Conservation (phyloP, 2,797 vertebrate species). For the Antennarius maculatus region DNA sequence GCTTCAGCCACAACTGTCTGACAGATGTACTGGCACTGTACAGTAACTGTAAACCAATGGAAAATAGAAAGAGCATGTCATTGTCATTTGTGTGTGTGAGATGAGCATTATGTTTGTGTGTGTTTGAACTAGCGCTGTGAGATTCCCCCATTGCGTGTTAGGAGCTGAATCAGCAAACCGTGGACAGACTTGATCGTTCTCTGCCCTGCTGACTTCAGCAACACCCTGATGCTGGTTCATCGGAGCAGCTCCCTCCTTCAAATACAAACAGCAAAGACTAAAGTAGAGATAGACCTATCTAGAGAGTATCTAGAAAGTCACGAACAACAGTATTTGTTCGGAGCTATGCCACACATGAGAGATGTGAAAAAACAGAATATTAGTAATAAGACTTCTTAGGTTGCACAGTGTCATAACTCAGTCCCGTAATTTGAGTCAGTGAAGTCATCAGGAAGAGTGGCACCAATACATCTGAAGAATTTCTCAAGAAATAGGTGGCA, state of each 20-base stretch:
- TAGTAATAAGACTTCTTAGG: background rate
- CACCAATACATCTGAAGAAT: constrained; percentile 48
- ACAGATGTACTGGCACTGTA: constrained; percentile 53
- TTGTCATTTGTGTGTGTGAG: constrained; percentile 31
- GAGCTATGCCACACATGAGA: background rate
- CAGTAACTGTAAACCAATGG: constrained; percentile 61
- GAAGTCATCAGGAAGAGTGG: constrained; percentile 39
- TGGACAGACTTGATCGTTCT: constrained; percentile 32
- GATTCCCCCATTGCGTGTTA: constrained; percentile 68
- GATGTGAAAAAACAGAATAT: constrained; percentile 1
- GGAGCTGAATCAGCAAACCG: constrained; percentile 63
- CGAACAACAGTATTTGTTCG: background rate
- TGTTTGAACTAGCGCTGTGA: constrained; percentile 58
- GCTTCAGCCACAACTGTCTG: constrained; percentile 35
- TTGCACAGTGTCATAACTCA: background rate
- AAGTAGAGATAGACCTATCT: background rate
- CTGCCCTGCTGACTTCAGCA: constrained; percentile 50
- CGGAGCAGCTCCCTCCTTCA: background rate
- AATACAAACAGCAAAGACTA: background rate
- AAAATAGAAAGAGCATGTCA: constrained; percentile 51
- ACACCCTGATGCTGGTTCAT: constrained; percentile 28
- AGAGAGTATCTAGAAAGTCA: background rate
- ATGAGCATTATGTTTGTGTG: constrained; percentile 19
- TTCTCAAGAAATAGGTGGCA: constrained; percentile 28
- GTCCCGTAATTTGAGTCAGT: constrained; percentile 20